Base-by-base conservation (phyloP, 1,140 invertebrate genomes). In the Aphidius gifuensis region DNA sequence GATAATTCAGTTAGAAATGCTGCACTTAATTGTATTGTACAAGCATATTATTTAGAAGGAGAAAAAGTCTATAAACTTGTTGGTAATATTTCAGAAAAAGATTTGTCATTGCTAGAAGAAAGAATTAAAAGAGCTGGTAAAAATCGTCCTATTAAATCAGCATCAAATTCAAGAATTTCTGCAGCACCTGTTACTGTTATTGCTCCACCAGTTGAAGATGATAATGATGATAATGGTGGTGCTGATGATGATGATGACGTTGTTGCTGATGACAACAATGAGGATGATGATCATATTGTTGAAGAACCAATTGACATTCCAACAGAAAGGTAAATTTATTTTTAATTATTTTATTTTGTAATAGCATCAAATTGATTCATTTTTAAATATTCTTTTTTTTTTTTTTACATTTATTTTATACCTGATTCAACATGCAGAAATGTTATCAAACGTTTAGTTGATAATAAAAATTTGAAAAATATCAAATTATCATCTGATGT, bases 1-100 rank as follows among this genome's bases (percentile, higher is more conserved):
- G 97, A 99, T 80, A 98, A 95, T 80, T 88, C 90, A n/a, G 97
- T 99, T 48, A 84, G 97, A 58, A 97, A 93, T 78, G 95, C 95
- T 9, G 96, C 97, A 3, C 82, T 99, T 3, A 99, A 98, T 82
- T 93, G 92, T 69, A 87, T 97, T 50, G 92, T 97, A 11, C 88
- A 91, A 69, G 95, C 92, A 0, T 98, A 94, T 77, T 91, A 90
- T 75, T 83, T 95, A 32, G 90, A 95, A 64, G 96, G 95, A 0
- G 95, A 98, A 72, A 88, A 88, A 76, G 84, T 98, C 2, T 96
- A 90, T 75, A 96, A 96, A 81, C 87, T 93, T 72, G 89, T 98
- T 70, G 95, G 95, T 6, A 51, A 66, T 11, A 66, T 75, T 39
- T 92, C 90, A 23, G 95, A 98, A 69, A 99, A 99, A 82, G 96